Base-by-base conservation (phyloP, 2,888 invertebrate genomes). In the Hypena proboscidalis region DNA sequence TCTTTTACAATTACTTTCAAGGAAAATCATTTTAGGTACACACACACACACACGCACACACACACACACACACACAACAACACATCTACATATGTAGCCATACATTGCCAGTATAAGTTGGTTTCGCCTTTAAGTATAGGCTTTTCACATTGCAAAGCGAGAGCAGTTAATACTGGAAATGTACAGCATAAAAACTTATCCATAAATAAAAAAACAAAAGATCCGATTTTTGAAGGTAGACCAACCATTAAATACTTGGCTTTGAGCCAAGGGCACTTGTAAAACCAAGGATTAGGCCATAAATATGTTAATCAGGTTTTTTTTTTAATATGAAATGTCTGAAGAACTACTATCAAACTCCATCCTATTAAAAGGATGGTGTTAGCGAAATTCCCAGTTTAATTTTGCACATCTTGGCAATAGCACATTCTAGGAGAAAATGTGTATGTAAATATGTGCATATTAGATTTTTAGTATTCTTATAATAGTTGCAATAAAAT, bases 281-380 rank as follows among this genome's bases (percentile, higher is more conserved):
- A 32, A 47, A 47, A 59, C 22, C 30, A 30, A 41, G 21, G 10
- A 36, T n/a, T 17, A 37, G n/a, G n/a, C 11, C 32, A 15, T 32
- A 29, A 11, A 22, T 36, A 31, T 27, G 33, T 6, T 22, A 29
- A 15, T 43, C 10, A 61, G 31, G 31, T 35, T 41, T 32, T 41
- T 37, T 8, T 5, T 25, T 33, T 36, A 20, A 35, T 1, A 8
- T 14, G 14, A 23, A 20, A 46, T 89, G 88, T 89, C 40, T 81
- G 76, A 81, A 81, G 83, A 85, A 70, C 57, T 88, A 90, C 90
- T 90, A 90, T 90, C 90, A 89, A 89, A 90, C 89, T 87, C 77
- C 80, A 77, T 65, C 74, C 77, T 84, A 85, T 72, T 37, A 29
- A 50, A 46, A 84, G 74, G 74, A 60, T 74, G 80, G 79, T 85